Evolutionary conservation across 2,797 vertebrate genomes (phyloP).

Genomic region (Yasuhikotakia modesta): DNA sequence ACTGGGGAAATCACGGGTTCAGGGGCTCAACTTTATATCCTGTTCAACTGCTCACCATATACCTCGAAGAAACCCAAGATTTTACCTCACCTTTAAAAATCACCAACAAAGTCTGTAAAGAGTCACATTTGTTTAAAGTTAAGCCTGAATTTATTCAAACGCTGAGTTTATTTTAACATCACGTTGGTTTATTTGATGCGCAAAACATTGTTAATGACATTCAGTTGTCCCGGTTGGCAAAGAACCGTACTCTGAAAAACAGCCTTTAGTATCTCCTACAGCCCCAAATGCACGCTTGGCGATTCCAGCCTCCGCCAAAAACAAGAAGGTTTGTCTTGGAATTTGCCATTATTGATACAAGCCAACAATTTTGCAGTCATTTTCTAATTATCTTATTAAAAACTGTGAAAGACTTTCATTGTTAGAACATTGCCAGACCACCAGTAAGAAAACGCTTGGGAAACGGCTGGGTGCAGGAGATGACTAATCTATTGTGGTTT

Average conservation of each 20-base stretch:
- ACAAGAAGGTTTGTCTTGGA: constrained; percentile 49
- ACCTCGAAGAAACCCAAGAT: not conserved
- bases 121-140: not conserved
- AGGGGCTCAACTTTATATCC: not conserved
- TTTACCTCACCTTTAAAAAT: not conserved
- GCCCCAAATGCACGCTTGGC: not conserved
- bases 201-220: constrained; percentile 65
- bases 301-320: constrained; percentile 33
- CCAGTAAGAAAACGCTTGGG: constrained; percentile 54
- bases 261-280: constrained; percentile 1
- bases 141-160: constrained; percentile 40
- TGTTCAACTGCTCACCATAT: too few species aligned
- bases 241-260: constrained; percentile 1
- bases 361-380: constrained; percentile 39
- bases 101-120: not conserved
- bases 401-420: constrained; percentile 51
- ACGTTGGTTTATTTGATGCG: constrained; percentile 65
- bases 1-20: not conserved
- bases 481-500: constrained; percentile 2
- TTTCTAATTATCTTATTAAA: constrained; percentile 54
- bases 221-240: constrained; percentile 41
- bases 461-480: constrained; percentile 37
- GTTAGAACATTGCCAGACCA: constrained; percentile 43
- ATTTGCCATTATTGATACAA: constrained; percentile 43
- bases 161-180: constrained; percentile 60